Conservation (phyloP, 2,797 vertebrate species). For the Taenioides sp. region DNA sequence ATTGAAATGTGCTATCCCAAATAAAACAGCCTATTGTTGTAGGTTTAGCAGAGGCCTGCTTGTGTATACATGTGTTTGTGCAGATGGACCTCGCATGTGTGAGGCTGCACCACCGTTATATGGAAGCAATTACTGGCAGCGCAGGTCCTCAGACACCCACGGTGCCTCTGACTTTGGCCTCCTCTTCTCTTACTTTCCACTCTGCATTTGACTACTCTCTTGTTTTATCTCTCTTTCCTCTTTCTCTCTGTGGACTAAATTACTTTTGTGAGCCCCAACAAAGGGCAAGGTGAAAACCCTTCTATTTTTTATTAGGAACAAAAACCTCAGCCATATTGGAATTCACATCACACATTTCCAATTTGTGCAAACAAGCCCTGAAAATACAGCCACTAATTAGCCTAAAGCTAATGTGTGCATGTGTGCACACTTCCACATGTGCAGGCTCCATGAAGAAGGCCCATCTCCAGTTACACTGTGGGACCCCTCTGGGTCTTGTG, state of each 20-base stretch:
- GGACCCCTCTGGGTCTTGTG: slow-evolving; percentile 46
- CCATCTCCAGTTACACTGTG: slow-evolving; percentile 56
- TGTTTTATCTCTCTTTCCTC: slow-evolving; percentile 35
- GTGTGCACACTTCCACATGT: slow-evolving; percentile 40
- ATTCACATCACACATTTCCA: slow-evolving; percentile 86
- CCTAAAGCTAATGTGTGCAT: slow-evolving; percentile 58
- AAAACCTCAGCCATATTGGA: slow-evolving; percentile 80
- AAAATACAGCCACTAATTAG: slow-evolving; percentile 76
- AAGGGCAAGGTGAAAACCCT: slow-evolving; percentile 82
- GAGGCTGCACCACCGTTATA: slow-evolving; percentile 77
- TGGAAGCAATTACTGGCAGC: slow-evolving; percentile 96
- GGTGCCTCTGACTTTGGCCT: slow-evolving; percentile 78
- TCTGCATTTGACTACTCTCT: slow-evolving; percentile 55
- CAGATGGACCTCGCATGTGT: slow-evolving; percentile 36
- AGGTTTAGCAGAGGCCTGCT: not conserved
- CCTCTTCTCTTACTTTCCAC: slow-evolving; percentile 61
- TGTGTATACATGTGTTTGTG: slow-evolving; percentile 6
- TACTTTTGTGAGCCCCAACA: slow-evolving; percentile 84
- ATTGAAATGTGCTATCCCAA: not conserved
- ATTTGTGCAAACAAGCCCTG: slow-evolving; percentile 81
- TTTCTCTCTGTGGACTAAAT: slow-evolving; percentile 83
- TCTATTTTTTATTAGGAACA: slow-evolving; percentile 77
- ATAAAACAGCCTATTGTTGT: not conserved
- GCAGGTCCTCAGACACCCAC: slow-evolving; percentile 84
- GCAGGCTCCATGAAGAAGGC: slow-evolving; percentile 45